Evolutionary conservation across 2,888 invertebrate genomes (phyloP), one percentile per base, ranked within the genome.

Genomic region (Andrena flavipes): DNA sequence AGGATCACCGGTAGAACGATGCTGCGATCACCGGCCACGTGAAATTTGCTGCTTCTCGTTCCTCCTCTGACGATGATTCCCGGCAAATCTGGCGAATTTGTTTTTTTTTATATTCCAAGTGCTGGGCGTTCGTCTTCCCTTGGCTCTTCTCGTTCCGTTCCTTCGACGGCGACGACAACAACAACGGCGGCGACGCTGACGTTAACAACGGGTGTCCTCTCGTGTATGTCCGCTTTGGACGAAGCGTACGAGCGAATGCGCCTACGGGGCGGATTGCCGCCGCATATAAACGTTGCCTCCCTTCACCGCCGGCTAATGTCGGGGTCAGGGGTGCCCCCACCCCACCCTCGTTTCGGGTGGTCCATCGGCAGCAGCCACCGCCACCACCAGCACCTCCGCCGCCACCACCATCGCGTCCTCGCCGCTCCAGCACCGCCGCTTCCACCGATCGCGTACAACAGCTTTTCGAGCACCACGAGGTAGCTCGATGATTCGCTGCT

Each of bases 231-330:
- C 92, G 92, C 92, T 92, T 91, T 92, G 91, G 89, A 92, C 92
- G 92, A 92, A 92, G 93, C 93, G 93, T 93, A 92, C 93, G 92
- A 93, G 93, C 93, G 93, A 94, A 94, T 94, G 94, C 93, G 93
- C 90, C 91, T 90, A 92, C 91, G 90, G 94, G 93, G 93, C 93
- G 91, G 91, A 91, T 93, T 91, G 92, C 89, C 86, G 91, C 90
- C 88, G 92, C 92, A 92, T 94, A 93, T 94, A 94, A 94, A 93
- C 93, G 93, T 93, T 93, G 91, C 93, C 93, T 94, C 94, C 94
- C 94, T 94, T 94, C 94, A 94, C 94, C 91, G 91, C 87, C 88
- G 88, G 64, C 84, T 86, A 82, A 88, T 84, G 85, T 89, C 92
- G 92, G 92, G 92, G 93, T 93, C 93, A 93, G 93, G 93, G 93